phyloP scores from a whole-genome alignment of 2,113 vertebrate species.

The Dipodomys ordii region DNA sequence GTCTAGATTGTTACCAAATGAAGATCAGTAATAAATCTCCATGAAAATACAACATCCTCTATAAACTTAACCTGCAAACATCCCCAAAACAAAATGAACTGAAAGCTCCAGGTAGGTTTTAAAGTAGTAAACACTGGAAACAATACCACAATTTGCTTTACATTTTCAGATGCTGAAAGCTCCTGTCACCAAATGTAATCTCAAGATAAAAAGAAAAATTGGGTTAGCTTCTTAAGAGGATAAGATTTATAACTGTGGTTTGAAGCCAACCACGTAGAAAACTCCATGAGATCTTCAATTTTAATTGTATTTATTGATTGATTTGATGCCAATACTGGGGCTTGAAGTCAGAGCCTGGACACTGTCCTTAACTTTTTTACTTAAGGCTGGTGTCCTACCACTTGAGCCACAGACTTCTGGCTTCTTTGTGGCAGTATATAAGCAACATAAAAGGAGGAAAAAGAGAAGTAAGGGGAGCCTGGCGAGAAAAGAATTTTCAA shows the following conservation, averaged over 20 bases:
- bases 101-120: neutral
- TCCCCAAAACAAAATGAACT: conserved; percentile 14
- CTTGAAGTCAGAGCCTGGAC: no score
- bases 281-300: no score
- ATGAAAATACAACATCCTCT: neutral
- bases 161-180: neutral
- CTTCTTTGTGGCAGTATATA: neutral
- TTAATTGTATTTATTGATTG: no score
- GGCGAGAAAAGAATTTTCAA: neutral
- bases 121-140: conserved; percentile 35
- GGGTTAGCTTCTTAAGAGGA: neutral
- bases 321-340: no score
- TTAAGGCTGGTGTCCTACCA: no score
- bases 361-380: no score
- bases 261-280: neutral
- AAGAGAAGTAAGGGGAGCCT: neutral
- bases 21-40: neutral
- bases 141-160: neutral
- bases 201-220: neutral
- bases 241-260: neutral
- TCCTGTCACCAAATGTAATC: neutral
- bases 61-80: neutral
- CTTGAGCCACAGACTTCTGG: no score
- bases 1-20: neutral
- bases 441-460: neutral